Base-by-base conservation (phyloP, 2,888 invertebrate genomes). In the Herminia tarsipennalis region DNA sequence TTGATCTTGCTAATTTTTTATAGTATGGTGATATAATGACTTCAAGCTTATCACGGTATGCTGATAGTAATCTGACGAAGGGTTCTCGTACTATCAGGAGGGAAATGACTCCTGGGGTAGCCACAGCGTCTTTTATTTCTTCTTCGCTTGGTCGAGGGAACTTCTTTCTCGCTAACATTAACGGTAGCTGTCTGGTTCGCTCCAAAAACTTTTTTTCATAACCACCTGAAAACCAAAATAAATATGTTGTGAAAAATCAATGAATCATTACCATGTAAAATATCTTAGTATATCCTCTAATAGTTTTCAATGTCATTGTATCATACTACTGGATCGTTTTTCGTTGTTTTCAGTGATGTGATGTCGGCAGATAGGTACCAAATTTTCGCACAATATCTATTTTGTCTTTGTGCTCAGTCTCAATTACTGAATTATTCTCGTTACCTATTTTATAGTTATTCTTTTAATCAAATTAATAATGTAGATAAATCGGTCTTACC, bases 11-110 rank as follows among this genome's bases (percentile, higher is more conserved):
- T 47, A 95, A 85, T 63, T 94, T 94, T 70, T 94, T 93, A 70
- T 95, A 95, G 72, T 93, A 94, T 4, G 93, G 94, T 55, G 94
- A 94, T 1, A 94, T 93, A 47, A 94, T 88, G 63, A 94, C 94
- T 77, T 95, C 95, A 51, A 97, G 88, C 85, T 95, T 95, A 73
- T 95, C 95, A 30, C 95, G 91, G 74, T 94, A 95, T 8, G 95
- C 95, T 34, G 95, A 95, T 32, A 95, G 86, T 21, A 95, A 83
- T 48, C 95, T 89, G 61, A 95, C 95, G 66, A 95, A 95, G 1
- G 95, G 95, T 78, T 95, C 95, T 27, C 95, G 92, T 1, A 95
- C 95, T 16, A 95, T 93, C 34, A 95, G 78, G 57, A 95, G 93
- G 33, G 95, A 94, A 50, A 94, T 78, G 2, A 95, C 94, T 13